These are phyloP conservation scores for Tineola bisselliella DNA, from an alignment of 2,888 invertebrate genomes.

Conservation along the genomic window DNA sequence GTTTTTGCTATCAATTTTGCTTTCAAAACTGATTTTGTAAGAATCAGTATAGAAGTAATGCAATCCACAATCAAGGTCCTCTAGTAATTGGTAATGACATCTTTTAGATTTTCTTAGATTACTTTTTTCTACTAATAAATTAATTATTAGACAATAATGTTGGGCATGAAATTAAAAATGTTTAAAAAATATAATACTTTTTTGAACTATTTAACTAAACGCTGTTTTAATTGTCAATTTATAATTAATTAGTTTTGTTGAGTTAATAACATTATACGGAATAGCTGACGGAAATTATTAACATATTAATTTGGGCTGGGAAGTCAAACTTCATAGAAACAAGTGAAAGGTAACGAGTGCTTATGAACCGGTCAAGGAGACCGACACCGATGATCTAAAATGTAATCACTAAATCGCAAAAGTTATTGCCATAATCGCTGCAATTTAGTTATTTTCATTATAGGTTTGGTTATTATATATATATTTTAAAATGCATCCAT, in stretches of 20 bases:
- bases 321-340: constrained; percentile 14
- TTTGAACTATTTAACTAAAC: no score
- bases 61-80: background rate
- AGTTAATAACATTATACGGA: background rate
- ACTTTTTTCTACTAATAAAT: no score
- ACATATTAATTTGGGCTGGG: constrained; percentile 2
- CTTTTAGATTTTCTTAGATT: background rate
- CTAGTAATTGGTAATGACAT: background rate
- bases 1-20: background rate
- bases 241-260: background rate
- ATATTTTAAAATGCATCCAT: no score
- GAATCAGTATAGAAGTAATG: background rate
- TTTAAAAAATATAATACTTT: no score
- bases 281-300: background rate
- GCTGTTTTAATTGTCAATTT: no score
- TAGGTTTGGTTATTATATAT: no score
- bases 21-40: background rate
- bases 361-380: constrained; percentile 44
- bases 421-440: background rate
- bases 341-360: constrained; percentile 39
- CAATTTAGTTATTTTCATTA: no score
- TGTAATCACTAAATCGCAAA: background rate
- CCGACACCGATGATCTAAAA: constrained; percentile 21
- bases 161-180: no score
- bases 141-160: no score